These are phyloP conservation scores for Fregetta grallaria DNA, from an alignment of 2,113 vertebrate species.

Conservation along the genomic window DNA sequence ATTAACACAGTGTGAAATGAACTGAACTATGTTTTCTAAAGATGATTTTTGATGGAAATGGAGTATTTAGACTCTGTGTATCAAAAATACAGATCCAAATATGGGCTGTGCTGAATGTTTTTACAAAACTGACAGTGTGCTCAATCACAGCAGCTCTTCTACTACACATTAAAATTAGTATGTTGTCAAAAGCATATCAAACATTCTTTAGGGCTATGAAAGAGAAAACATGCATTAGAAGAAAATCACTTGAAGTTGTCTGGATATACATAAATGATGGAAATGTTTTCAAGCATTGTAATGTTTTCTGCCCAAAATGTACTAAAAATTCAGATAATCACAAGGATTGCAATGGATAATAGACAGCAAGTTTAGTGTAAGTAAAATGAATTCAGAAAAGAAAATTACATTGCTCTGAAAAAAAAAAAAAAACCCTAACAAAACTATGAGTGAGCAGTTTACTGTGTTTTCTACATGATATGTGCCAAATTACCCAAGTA, in stretches of 20 bases:
- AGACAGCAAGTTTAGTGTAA: neutral
- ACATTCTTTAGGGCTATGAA: neutral
- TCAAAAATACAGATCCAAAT: neutral
- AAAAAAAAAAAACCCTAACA: neutral
- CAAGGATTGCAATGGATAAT: neutral
- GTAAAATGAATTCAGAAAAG: neutral
- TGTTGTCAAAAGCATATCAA: neutral
- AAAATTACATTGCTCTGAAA: neutral
- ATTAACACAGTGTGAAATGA: constrained; percentile 79
- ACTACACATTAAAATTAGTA: neutral
- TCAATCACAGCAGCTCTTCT: neutral
- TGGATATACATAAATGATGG: neutral
- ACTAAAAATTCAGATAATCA: neutral
- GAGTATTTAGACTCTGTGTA: constrained; percentile 4
- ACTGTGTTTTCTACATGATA: neutral
- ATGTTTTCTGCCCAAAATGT: neutral
- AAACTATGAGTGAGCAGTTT: neutral
- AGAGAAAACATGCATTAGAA: neutral
- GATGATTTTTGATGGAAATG: constrained; percentile 54
- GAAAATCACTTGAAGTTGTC: constrained; percentile 5
- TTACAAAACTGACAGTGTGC: neutral
- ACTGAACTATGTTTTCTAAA: constrained; percentile 69
- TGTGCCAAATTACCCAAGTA: constrained; percentile 1
- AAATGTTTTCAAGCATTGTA: constrained; percentile 8
- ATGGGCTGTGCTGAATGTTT: neutral